Evolutionary conservation across 2,113 vertebrate species (phyloP).

Genomic region (Thinocorus orbignyianus): DNA sequence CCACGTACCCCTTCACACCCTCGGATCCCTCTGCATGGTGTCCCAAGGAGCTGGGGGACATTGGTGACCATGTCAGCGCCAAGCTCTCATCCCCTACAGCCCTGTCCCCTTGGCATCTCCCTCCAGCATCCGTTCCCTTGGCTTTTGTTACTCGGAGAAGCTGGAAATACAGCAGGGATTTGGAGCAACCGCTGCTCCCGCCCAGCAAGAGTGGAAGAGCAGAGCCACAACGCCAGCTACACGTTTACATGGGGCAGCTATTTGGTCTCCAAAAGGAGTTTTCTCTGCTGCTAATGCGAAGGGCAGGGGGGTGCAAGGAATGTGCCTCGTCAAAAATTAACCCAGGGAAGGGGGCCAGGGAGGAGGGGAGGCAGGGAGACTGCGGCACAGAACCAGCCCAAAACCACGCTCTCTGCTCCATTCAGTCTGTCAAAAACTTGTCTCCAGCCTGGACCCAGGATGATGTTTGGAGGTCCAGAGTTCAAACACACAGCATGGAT

Average conservation of each 20-base stretch:
- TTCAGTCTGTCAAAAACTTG: not conserved
- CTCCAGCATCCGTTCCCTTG: not conserved
- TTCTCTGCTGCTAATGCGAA: not conserved
- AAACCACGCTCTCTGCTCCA: not conserved
- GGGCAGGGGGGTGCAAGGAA: not conserved
- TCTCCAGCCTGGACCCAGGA: not conserved
- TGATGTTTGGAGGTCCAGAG: not conserved
- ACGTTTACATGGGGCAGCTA: accelerated
- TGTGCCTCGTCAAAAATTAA: slow-evolving; percentile 40
- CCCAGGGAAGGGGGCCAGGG: not conserved
- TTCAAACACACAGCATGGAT: accelerated
- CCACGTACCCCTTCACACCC: accelerated
- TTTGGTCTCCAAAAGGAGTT: not conserved
- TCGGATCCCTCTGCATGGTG: not conserved
- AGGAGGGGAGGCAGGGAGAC: not conserved
- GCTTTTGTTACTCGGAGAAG: not conserved
- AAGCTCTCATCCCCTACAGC: not conserved
- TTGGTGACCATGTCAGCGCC: accelerated
- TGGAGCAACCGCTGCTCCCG: accelerated
- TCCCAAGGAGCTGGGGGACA: not conserved
- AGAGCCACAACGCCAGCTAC: not conserved
- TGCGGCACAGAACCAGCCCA: not conserved
- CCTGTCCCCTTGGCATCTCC: not conserved
- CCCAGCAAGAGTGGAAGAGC: not conserved
- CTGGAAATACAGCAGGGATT: not conserved